These are phyloP conservation scores for Zaprionus nigranus DNA, from an alignment of 1,140 invertebrate species.

Conservation along the genomic window DNA sequence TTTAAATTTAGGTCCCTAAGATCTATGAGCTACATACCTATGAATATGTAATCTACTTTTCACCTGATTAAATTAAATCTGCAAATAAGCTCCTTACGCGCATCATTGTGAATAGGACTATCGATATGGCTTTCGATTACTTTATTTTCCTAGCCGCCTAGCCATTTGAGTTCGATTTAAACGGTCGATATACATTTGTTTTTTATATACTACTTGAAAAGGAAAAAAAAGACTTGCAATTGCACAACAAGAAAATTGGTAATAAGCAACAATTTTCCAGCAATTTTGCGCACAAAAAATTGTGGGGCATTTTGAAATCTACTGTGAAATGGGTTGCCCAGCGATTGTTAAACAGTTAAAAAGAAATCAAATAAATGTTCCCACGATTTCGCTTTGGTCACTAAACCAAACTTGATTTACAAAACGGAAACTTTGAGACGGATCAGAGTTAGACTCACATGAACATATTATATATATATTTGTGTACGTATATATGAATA, in stretches of 20 bases:
- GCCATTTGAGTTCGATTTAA: too few species aligned
- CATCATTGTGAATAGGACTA: neutral
- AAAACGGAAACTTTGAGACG: slow-evolving; percentile 4
- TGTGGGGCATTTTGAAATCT: neutral
- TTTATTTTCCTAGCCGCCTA: neutral
- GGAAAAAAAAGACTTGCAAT: neutral
- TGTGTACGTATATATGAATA: neutral
- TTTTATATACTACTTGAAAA: neutral
- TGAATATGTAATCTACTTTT: too few species aligned
- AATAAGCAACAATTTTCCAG: slow-evolving; percentile 1
- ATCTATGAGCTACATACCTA: too few species aligned
- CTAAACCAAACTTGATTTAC: slow-evolving; percentile 3
- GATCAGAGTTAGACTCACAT: neutral
- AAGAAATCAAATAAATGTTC: neutral
- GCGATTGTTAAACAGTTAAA: slow-evolving; percentile 2
- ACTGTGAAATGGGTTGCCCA: slow-evolving; percentile 6
- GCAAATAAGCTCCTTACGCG: too few species aligned
- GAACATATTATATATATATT: neutral
- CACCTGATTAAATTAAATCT: too few species aligned
- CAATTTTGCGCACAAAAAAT: slow-evolving; percentile 1
- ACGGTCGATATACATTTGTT: neutral
- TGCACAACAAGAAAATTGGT: neutral
- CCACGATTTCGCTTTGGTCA: slow-evolving; percentile 6
- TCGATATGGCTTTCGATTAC: neutral
- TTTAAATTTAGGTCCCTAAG: neutral